phyloP scores from a whole-genome alignment of 2,888 invertebrate genomes.

The Acleris holmiana region DNA sequence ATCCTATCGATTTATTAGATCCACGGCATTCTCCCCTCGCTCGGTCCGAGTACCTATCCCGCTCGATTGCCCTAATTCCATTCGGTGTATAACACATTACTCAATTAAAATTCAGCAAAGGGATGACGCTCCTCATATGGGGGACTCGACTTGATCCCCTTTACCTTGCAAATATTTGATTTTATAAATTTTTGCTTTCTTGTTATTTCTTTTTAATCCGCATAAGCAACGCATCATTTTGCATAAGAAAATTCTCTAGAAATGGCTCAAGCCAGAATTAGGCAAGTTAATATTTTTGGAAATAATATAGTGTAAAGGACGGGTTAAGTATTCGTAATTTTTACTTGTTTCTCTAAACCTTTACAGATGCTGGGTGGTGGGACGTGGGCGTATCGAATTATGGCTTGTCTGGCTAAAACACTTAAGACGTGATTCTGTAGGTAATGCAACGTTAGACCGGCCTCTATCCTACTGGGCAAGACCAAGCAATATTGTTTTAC shows the following conservation, averaged over 20 bases:
- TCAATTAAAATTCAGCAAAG: constrained; percentile 38
- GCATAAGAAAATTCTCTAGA: constrained; percentile 4
- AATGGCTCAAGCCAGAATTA: background rate
- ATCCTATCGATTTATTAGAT: constrained; percentile 19
- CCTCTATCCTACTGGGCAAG: too few species aligned
- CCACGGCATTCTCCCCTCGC: constrained; percentile 19
- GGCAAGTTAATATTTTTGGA: background rate
- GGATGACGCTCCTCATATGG: constrained; percentile 31
- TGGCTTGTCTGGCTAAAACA: too few species aligned
- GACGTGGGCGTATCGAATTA: too few species aligned
- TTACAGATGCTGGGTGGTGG: too few species aligned
- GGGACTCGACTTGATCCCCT: constrained; percentile 30
- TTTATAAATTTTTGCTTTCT: constrained; percentile 26
- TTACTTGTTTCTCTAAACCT: too few species aligned
- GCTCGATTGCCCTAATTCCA: constrained; percentile 35
- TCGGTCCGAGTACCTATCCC: constrained; percentile 29
- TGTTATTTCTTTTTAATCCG: constrained; percentile 19
- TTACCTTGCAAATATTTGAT: constrained; percentile 18
- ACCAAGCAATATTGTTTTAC: too few species aligned
- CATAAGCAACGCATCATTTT: constrained; percentile 2
- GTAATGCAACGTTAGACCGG: too few species aligned
- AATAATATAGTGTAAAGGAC: background rate
- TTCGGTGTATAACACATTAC: constrained; percentile 36
- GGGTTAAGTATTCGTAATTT: too few species aligned
- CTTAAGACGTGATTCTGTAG: too few species aligned